These are phyloP conservation scores for Micropoecilia bifurca DNA, from an alignment of 2,797 vertebrate species.

Conservation along the genomic window DNA sequence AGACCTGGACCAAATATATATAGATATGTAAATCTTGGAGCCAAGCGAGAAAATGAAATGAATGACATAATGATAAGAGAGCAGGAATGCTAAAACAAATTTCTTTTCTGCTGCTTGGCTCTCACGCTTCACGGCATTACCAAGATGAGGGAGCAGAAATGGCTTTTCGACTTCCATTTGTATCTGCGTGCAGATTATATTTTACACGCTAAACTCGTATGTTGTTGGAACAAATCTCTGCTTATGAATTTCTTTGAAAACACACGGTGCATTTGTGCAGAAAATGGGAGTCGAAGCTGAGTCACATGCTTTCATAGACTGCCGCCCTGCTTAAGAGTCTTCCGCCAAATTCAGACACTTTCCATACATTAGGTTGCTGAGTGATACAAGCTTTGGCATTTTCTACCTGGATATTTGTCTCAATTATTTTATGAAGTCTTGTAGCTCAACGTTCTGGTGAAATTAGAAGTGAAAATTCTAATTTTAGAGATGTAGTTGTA, in stretches of 20 bases:
- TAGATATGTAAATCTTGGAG: conserved; percentile 15
- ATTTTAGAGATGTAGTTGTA: neutral
- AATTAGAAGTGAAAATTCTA: neutral
- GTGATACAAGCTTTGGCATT: neutral
- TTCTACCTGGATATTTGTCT: neutral
- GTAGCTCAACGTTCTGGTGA: neutral
- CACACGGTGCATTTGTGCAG: neutral
- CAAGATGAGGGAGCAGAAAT: conserved; percentile 15
- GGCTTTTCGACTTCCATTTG: conserved; percentile 22
- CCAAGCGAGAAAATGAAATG: conserved; percentile 13
- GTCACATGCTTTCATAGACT: conserved; percentile 7
- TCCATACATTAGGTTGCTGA: neutral
- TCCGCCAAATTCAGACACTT: neutral
- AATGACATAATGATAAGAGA: neutral
- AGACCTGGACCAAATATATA: neutral
- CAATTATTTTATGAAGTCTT: neutral
- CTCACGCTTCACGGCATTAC: conserved; percentile 22
- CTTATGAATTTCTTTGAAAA: conserved; percentile 10
- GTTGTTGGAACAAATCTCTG: conserved; percentile 22
- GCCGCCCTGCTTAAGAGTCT: neutral
- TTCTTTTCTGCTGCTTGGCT: conserved; percentile 7
- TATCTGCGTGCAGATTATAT: conserved; percentile 7
- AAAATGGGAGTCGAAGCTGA: neutral
- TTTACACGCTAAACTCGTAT: conserved; percentile 13
- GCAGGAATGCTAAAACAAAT: conserved; percentile 3